Base-by-base conservation (phyloP, 2,113 vertebrate genomes). In the Coracopsis vasa region DNA sequence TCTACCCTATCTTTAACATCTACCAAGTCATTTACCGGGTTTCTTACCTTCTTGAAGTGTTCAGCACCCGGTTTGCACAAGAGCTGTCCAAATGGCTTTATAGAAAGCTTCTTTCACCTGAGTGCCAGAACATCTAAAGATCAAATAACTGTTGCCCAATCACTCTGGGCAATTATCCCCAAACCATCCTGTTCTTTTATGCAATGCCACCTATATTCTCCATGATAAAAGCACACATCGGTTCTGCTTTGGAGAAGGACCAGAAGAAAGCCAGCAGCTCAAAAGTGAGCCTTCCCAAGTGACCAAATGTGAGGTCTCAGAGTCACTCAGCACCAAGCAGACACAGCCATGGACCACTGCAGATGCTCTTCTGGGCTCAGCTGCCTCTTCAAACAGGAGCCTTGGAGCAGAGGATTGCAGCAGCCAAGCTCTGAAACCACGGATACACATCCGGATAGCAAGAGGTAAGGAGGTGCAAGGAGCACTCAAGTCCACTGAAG, bases 321-420 rank as follows among this genome's bases (percentile, higher is more conserved):
- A 25, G 28, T 13, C 56, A 4, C 53, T 19, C 54, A 31, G 39
- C 41, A 54, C 0, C 1, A 64, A 53, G 65, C 75, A 64, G 17
- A 48, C 33, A 17, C 35, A 33, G 58, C 18, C 28, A 11, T 0
- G 6, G 45, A 17, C 41, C n/a, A n/a, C 2, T 0, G 0, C n/a
- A 65, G 67, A 15, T 1, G 3, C 18, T 71, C 13, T 11, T 50
- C 25, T 44, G n/a, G 69, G 53, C 47, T 56, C 1, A 0, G 65
- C 18, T 28, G 23, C 51, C 17, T 65, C 71, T 53, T 66, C 45
- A 35, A 39, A 64, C 21, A 35, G 54, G 16, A 64, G 28, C 13
- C 37, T 15, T 8, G 41, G 28, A 61, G 37, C 47, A 62, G 16
- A 60, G 48, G 61, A 48, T 0, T 17, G 54, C 61, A 60, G 48